Base-by-base conservation (phyloP, 2,113 vertebrate genomes). In the Esox niger region DNA sequence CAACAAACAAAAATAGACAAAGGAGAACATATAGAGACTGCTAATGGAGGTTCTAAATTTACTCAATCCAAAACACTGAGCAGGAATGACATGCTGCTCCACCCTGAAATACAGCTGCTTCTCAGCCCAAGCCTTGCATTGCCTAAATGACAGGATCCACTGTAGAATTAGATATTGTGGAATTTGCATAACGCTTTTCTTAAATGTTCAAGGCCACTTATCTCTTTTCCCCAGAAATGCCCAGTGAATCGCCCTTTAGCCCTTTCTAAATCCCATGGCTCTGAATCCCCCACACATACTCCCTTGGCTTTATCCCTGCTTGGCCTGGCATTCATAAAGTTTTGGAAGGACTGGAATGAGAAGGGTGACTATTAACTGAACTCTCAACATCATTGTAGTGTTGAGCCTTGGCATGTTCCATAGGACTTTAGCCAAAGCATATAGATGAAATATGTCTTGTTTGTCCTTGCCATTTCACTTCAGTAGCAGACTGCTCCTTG, bases 41-140 rank as follows among this genome's bases (percentile, higher is more conserved):
- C 55, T 59, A 68, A 68, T 46, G 66, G 66, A 35, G 33, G 26
- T 25, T 27, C 30, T 46, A 15, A 58, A 32, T 33, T 43, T 68
- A 25, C 8, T 9, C 25, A 31, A 32, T 29, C 64, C n/a, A 20
- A 20, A 57, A 26, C 9, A 65, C 15, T 29, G 29, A 52, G 15
- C 7, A 25, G 64, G 27, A 57, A 57, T 58, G 31, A 65, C 25
- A 56, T n/a, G 33, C 13, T 47, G 23, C 7, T 25, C 38, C 9
- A 57, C 25, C 29, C 66, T 68, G 56, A 68, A 35, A 59, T 31
- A 59, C 5, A 30, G 26, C 27, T 31, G 56, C 56, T 27, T 59
- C 15, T 17, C 31, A 26, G 38, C 38, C 17, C 38, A 43, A 15
- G 11, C 3, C 38, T 15, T 17, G 15, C 15, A 17, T 25, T 33